Percentiles rank a stretch among this genome's conserved stretches.
phyloP scores from a whole-genome alignment of 2,888 invertebrate species.

The Epistrophe grossulariae region DNA sequence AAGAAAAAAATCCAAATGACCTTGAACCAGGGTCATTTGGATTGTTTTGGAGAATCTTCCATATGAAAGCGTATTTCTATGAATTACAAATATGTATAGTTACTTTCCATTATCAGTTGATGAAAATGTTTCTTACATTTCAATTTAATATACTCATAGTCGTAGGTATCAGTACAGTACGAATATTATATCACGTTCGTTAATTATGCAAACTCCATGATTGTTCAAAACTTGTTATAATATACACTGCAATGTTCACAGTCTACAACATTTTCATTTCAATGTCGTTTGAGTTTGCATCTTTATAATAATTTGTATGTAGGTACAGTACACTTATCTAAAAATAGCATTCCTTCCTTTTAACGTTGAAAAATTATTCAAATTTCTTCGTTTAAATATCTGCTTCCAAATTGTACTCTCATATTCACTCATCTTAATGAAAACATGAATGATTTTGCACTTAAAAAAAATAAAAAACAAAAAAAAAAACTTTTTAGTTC shows the following conservation, averaged over 20 bases:
- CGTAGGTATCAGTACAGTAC: background rate
- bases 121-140: too few relatives aligned
- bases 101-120: too few relatives aligned
- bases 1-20: too few relatives aligned
- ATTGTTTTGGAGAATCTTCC: too few relatives aligned
- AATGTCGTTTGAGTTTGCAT: constrained; percentile 31
- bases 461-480: background rate
- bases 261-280: constrained; percentile 17
- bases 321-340: background rate
- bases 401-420: background rate
- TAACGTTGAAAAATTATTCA: constrained; percentile 16
- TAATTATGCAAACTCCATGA: background rate
- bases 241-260: background rate
- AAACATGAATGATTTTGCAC: background rate
- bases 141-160: too few relatives aligned
- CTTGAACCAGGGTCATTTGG: too few relatives aligned
- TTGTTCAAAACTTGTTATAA: background rate
- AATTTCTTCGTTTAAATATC: constrained; percentile 3
- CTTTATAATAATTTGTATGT: background rate
- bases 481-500: background rate
- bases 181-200: background rate
- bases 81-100: too few relatives aligned
- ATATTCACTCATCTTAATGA: constrained; percentile 2
- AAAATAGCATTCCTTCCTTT: constrained; percentile 10
- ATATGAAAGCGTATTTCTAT: too few relatives aligned